Percentiles rank a stretch among this genome's conserved stretches.
Evolutionary conservation across 2,888 invertebrate species (phyloP).

Genomic region (Orthosia gracilis): DNA sequence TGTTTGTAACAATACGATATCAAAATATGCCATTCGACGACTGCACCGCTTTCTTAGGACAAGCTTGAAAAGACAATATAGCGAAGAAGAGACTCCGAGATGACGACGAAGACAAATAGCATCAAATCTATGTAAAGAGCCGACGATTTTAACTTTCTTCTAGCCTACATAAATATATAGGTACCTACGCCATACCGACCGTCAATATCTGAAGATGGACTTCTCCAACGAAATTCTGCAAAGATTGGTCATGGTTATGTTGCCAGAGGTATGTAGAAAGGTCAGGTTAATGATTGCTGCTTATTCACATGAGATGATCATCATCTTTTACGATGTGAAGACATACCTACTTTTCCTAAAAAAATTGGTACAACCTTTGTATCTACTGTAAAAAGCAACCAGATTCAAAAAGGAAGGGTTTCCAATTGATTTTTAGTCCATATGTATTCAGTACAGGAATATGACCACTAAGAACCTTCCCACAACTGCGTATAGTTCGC

Average conservation of each 20-base stretch:
- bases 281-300: too few species aligned
- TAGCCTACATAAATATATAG: constrained; percentile 17
- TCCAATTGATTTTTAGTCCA: background rate
- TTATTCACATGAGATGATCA: background rate
- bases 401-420: background rate
- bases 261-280: background rate
- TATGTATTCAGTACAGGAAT: background rate
- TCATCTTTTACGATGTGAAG: background rate
- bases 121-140: background rate
- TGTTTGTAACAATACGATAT: background rate
- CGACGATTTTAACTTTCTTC: constrained; percentile 6
- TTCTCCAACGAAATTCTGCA: constrained; percentile 30
- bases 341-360: background rate
- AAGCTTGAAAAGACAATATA: background rate
- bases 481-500: constrained; percentile 4
- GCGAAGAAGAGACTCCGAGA: background rate
- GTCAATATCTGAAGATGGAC: constrained; percentile 17
- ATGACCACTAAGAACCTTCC: constrained; percentile 15
- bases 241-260: constrained; percentile 14
- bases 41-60: background rate
- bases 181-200: constrained; percentile 13
- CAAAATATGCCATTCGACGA: background rate
- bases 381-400: background rate
- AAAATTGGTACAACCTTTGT: background rate
- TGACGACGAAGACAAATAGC: background rate